Evolutionary conservation across 2,797 vertebrate species (phyloP).

Genomic region (Typhlichthys subterraneus): DNA sequence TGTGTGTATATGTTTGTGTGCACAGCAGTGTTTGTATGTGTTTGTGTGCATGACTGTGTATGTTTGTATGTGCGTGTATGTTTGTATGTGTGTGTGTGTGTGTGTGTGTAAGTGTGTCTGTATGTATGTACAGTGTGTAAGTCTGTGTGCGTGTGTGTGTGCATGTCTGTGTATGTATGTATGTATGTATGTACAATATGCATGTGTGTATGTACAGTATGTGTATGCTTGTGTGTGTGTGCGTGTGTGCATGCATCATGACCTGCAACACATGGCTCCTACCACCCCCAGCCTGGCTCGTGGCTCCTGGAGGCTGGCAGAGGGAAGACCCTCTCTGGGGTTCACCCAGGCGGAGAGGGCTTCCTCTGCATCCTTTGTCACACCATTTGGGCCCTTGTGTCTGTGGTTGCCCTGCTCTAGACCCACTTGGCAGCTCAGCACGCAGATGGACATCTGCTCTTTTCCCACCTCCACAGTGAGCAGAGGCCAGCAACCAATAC

Average conservation of each 20-base stretch:
- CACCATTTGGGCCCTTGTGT: conserved; percentile 83
- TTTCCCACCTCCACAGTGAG: conserved; percentile 74
- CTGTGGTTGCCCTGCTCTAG: conserved; percentile 73
- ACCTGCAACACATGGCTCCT: conserved; percentile 68
- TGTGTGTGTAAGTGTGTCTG: no score
- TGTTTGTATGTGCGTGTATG: conserved; percentile 37
- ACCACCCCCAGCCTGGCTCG: conserved; percentile 58
- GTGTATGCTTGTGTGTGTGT: no score
- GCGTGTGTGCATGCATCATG: conserved; percentile 36
- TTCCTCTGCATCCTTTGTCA: conserved; percentile 86
- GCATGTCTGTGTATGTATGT: no score
- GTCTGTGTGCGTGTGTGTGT: no score
- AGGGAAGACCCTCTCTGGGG: conserved; percentile 75
- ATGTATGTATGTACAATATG: no score
- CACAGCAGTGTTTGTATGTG: conserved; percentile 52
- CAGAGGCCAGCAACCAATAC: conserved; percentile 66
- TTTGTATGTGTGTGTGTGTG: conserved; percentile 37
- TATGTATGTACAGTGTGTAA: no score
- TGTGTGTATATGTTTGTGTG: conserved; percentile 51
- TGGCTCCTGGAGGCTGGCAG: conserved; percentile 71
- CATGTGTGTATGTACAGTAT: no score
- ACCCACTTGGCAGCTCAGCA: conserved; percentile 78
- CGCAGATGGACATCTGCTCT: conserved; percentile 83
- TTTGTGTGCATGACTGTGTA: background rate
- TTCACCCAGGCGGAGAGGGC: conserved; percentile 83